Evolutionary conservation across 1,140 invertebrate species (phyloP), one percentile per base, ranked within the genome.

Genomic region (Brachionus paranguensis): DNA sequence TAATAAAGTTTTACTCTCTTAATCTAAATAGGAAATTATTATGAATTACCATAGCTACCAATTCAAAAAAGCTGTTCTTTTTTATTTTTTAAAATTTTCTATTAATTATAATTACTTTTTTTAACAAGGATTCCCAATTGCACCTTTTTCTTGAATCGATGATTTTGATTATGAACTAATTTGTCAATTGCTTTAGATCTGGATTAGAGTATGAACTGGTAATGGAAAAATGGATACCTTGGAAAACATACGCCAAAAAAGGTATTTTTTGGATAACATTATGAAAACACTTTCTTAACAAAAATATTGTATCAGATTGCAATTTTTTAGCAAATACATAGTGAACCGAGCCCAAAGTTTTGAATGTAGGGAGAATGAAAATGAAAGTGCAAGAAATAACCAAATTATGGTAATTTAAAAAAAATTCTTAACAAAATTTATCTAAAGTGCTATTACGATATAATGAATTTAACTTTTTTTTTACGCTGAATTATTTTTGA

Each of bases 291-390:
- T n/a, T 14, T 2, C 10, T 70, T 17, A 33, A 12, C 3, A 29
- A 70, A 43, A 43, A 5, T 17, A n/a, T 72, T 72, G 7, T 43
- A 20, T 17, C 10, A 72, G 68, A 43, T 33, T 72, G 17, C 33
- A 72, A 17, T 72, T 72, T 72, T 72, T 72, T 72, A 72, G 33
- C 11, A 43, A 72, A n/a, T 72, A 72, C 10, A 72, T 60, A 20
- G 53, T 68, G 24, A 65, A 33, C 27, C 27, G 1, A 70, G 7
- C 65, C n/a, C 14, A 70, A 3, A 70, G 33, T n/a, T 2, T n/a
- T 37, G 14, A 70, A 11, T 12, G 8, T 11, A 70, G 37, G n/a
- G 14, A 37, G 6, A 70, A 37, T 37, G 6, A 33, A 37, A 70
- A 70, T 17, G 14, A 70, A n/a, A 70, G 11, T 14, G 12, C 14